phyloP scores from a whole-genome alignment of 2,113 vertebrate species.

The Ictidomys tridecemlineatus region DNA sequence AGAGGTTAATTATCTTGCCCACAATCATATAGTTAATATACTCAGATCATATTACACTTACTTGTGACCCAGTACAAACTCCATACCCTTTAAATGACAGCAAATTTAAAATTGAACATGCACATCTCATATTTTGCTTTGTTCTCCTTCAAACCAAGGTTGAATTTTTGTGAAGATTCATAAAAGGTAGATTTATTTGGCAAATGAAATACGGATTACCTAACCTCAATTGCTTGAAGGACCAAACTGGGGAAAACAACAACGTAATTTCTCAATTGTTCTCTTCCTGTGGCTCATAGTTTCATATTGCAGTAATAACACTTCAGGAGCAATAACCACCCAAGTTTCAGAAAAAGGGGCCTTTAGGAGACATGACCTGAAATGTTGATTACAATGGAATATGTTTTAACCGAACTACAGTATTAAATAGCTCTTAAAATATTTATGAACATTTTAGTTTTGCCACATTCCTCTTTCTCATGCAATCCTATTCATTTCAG shows the following conservation, averaged over 20 bases:
- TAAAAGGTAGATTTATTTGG: neutral
- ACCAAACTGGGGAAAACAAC: neutral
- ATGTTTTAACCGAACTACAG: conserved; percentile 19
- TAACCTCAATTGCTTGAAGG: conserved; percentile 17
- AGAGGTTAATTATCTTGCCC: neutral
- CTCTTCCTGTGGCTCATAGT: neutral
- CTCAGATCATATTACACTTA: neutral
- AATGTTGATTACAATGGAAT: neutral
- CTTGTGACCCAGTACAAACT: neutral
- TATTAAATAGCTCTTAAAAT: conserved; percentile 31
- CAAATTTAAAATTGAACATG: conserved; percentile 7
- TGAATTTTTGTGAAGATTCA: neutral
- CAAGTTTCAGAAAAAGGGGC: neutral
- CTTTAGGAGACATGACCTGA: neutral
- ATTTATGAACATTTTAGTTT: conserved; percentile 50
- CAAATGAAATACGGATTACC: neutral
- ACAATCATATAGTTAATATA: neutral
- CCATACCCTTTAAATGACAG: neutral
- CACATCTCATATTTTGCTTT: neutral
- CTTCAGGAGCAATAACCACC: neutral
- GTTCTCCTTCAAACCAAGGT: neutral
- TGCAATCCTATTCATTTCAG: conserved; percentile 5
- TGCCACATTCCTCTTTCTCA: neutral
- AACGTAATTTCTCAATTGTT: neutral
- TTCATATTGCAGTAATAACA: conserved; percentile 4